Evolutionary conservation across 2,797 vertebrate genomes (phyloP).

Genomic region (Malurus leucopterus): DNA sequence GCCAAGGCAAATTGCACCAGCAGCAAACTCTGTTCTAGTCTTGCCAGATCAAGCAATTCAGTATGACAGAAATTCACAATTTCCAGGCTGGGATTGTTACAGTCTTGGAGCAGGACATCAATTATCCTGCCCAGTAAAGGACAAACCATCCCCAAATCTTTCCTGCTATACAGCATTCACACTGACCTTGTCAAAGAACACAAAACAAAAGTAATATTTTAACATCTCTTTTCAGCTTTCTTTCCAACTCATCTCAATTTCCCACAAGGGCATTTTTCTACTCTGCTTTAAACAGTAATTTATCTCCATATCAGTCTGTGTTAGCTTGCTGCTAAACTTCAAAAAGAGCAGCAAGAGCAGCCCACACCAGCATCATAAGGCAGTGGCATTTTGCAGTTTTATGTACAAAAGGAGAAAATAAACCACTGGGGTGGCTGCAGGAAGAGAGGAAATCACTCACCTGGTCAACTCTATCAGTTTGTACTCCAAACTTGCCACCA

Average conservation of each 20-base stretch:
- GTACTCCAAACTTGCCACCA: constrained; percentile 92
- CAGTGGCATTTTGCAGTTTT: not conserved
- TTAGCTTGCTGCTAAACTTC: not conserved
- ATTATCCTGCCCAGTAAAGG: not conserved
- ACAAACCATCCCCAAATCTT: not conserved
- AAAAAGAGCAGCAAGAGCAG: not conserved
- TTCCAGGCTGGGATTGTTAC: not conserved
- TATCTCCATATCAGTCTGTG: not conserved
- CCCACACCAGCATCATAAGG: not conserved
- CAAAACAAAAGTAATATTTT: not conserved
- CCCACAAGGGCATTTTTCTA: not conserved
- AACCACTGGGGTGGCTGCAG: not conserved
- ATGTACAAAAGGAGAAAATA: not conserved
- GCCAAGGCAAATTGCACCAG: not conserved
- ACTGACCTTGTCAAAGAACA: not conserved
- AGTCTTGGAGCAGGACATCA: not conserved
- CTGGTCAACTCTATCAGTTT: constrained; percentile 91
- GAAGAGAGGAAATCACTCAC: constrained; percentile 62
- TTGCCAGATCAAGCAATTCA: not conserved
- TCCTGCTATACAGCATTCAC: not conserved
- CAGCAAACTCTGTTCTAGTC: not conserved
- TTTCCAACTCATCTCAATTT: not conserved
- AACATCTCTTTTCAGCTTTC: not conserved
- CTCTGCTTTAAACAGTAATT: not conserved
- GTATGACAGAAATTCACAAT: not conserved